A percentile compares a stretch with the other conserved stretches of the same genome.
Evolutionary conservation across 1,140 invertebrate species (phyloP).

Genomic region (Nasonia giraulti): DNA sequence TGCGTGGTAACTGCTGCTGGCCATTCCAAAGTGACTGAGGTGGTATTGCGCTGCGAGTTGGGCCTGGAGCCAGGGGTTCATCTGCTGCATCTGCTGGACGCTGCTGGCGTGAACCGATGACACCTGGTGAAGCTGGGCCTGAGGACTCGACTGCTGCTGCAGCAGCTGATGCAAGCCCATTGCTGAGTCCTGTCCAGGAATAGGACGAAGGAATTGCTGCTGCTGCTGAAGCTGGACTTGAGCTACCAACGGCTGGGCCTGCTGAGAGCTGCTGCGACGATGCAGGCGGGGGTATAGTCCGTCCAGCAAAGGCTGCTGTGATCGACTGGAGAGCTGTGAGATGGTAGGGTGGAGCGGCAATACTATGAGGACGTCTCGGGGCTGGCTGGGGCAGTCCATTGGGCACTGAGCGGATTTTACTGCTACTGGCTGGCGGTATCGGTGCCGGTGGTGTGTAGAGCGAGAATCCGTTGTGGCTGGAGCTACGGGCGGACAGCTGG

Average conservation of each 20-base stretch:
- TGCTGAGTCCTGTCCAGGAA: conserved; percentile 39
- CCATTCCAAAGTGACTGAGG: conserved; percentile 72
- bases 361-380: conserved; percentile 74
- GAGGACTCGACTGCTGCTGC: conserved; percentile 1
- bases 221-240: conserved; percentile 26
- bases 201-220: conserved; percentile 44
- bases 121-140: not conserved
- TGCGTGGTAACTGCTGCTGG: conserved; percentile 65
- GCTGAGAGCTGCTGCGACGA: conserved; percentile 50
- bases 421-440: conserved; percentile 69
- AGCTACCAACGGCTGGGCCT: not conserved
- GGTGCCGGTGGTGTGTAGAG: conserved; percentile 76
- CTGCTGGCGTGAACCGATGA: conserved; percentile 2
- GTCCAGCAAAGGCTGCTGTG: conserved; percentile 62
- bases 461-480: conserved; percentile 74
- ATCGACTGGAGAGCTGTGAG: conserved; percentile 57
- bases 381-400: conserved; percentile 71
- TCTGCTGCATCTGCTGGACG: not conserved
- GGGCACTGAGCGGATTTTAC: conserved; percentile 72
- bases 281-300: conserved; percentile 55
- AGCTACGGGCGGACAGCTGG: conserved; percentile 64
- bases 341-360: conserved; percentile 69
- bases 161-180: conserved; percentile 46
- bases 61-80: conserved; percentile 18
- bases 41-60: conserved; percentile 65